Evolutionary conservation across 2,888 invertebrate genomes (phyloP).

Genomic region (Cryptophagus acutangulus): DNA sequence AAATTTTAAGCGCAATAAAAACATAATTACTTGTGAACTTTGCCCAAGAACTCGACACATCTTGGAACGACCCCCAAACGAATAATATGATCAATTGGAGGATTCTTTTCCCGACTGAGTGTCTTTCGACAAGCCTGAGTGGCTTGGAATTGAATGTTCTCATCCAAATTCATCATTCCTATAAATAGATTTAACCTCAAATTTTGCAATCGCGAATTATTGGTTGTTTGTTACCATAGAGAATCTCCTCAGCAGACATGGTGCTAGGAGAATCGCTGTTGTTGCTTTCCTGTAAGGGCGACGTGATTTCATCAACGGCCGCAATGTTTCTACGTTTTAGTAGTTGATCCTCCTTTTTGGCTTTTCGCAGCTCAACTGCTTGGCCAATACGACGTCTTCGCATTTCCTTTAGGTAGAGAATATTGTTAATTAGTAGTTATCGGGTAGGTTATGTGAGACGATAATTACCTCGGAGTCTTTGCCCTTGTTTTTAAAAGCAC

Average conservation of each 20-base stretch:
- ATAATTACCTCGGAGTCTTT: slow-evolving; percentile 66
- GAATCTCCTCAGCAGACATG: slow-evolving; percentile 67
- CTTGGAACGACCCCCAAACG: slow-evolving; percentile 76
- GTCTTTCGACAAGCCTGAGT: slow-evolving; percentile 82
- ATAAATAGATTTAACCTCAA: slow-evolving; percentile 20
- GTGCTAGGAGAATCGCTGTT: slow-evolving; percentile 45
- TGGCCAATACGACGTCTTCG: slow-evolving; percentile 84
- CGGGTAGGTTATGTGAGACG: background rate
- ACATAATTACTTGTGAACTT: slow-evolving; percentile 62
- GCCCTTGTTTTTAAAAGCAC: slow-evolving; percentile 74
- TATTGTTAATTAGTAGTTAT: background rate
- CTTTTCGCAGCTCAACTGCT: slow-evolving; percentile 86
- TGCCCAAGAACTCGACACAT: slow-evolving; percentile 70
- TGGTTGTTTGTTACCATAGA: slow-evolving; percentile 49
- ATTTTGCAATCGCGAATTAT: background rate
- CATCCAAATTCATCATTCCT: slow-evolving; percentile 65
- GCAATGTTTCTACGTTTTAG: slow-evolving; percentile 83
- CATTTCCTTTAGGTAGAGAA: slow-evolving; percentile 62
- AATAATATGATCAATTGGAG: slow-evolving; percentile 86
- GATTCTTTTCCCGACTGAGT: slow-evolving; percentile 82
- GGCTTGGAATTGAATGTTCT: slow-evolving; percentile 59
- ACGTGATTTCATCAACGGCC: slow-evolving; percentile 52
- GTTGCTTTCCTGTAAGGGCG: slow-evolving; percentile 50
- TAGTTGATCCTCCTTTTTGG: slow-evolving; percentile 89
- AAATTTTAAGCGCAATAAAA: background rate